These are phyloP conservation scores for Sturnus vulgaris DNA, from an alignment of 2,113 vertebrate genomes.

Conservation along the genomic window DNA sequence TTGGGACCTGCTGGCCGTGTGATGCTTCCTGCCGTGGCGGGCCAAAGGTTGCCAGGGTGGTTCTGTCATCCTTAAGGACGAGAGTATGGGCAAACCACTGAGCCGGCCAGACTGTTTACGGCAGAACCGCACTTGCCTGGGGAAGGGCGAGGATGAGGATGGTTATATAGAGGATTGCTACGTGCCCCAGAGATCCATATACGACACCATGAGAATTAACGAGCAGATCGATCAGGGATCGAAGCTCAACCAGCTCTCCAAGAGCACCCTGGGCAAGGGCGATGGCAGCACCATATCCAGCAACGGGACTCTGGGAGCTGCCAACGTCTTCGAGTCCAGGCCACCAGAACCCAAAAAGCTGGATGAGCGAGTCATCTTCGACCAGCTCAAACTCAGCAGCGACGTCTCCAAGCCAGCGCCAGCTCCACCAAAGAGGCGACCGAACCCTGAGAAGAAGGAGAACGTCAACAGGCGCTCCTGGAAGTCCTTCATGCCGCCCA, in stretches of 20 bases:
- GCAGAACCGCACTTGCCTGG: conserved; percentile 92
- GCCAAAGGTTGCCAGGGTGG: conserved; percentile 8
- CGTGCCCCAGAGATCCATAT: conserved; percentile 97
- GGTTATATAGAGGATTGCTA: conserved; percentile 99
- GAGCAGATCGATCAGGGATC: conserved; percentile 97
- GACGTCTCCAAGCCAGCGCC: conserved; percentile 83
- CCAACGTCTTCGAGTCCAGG: conserved; percentile 82
- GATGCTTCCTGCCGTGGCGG: conserved; percentile 28
- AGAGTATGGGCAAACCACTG: conserved; percentile 95
- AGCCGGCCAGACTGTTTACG: conserved; percentile 97
- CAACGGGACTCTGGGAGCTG: conserved; percentile 89
- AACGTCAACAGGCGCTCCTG: conserved; percentile 93
- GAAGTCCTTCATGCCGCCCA: conserved; percentile 96
- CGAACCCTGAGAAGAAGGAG: conserved; percentile 84
- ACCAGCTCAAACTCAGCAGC: conserved; percentile 92
- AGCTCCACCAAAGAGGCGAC: conserved; percentile 84
- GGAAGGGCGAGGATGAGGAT: conserved; percentile 96
- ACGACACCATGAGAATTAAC: conserved; percentile 98
- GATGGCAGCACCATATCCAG: conserved; percentile 92
- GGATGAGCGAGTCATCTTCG: conserved; percentile 95
- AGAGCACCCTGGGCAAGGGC: conserved; percentile 86
- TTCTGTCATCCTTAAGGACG: conserved; percentile 37
- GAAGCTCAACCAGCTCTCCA: conserved; percentile 90
- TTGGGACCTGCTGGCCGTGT: conserved; percentile 43
- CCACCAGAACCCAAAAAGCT: conserved; percentile 78